These are phyloP conservation scores for Agrenia bidenticulata DNA, from an alignment of 2,888 invertebrate species.

Conservation along the genomic window DNA sequence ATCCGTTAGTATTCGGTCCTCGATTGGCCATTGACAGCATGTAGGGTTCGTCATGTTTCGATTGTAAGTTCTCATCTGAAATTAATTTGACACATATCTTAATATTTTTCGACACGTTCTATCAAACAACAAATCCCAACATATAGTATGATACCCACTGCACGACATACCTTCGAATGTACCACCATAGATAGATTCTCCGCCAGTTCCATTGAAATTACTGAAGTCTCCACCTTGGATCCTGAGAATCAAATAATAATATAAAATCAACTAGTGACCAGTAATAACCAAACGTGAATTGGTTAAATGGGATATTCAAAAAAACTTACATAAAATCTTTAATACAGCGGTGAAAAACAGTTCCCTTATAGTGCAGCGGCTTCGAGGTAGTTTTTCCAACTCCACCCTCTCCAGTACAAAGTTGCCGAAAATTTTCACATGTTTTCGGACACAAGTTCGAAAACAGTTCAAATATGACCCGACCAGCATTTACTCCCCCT, in stretches of 20 bases:
- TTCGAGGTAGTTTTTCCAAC: conserved; percentile 78
- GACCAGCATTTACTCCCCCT: conserved; percentile 78
- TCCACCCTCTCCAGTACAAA: conserved; percentile 92
- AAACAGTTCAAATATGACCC: conserved; percentile 87
- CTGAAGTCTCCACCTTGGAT: conserved; percentile 89
- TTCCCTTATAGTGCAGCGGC: conserved; percentile 82
- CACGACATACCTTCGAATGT: conserved; percentile 79
- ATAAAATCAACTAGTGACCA: neutral
- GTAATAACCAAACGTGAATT: no score
- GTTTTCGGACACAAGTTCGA: conserved; percentile 86
- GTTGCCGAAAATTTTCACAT: conserved; percentile 86
- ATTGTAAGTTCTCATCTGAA: conserved; percentile 88
- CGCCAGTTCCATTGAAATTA: conserved; percentile 94
- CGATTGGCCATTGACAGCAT: conserved; percentile 97
- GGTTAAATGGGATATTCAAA: no score
- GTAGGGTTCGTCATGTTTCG: conserved; percentile 85
- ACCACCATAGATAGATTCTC: conserved; percentile 96
- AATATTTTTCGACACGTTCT: neutral
- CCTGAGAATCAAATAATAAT: conserved; percentile 17
- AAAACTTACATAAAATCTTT: conserved; percentile 74
- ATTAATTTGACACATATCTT: no score
- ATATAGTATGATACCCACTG: conserved; percentile 33
- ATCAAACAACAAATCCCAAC: conserved; percentile 4
- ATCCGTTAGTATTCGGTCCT: conserved; percentile 96
- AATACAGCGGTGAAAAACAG: conserved; percentile 80